phyloP scores from a whole-genome alignment of 2,888 invertebrate genomes.

The Torymus tubicola region DNA sequence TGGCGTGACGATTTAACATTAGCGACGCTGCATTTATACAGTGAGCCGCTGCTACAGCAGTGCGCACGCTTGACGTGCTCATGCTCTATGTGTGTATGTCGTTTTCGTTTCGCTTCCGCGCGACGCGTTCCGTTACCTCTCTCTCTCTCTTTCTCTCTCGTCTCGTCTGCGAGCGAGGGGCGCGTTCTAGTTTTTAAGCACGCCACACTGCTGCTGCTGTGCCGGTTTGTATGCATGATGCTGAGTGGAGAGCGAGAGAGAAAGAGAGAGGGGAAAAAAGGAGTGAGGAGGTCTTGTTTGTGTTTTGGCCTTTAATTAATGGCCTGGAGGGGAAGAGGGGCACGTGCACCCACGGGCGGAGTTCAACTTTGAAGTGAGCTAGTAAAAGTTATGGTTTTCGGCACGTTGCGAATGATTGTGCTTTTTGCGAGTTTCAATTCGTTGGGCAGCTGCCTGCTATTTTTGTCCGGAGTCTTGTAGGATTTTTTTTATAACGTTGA shows the following conservation, averaged over 20 bases:
- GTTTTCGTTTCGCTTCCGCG: slow-evolving; percentile 64
- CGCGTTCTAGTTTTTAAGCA: slow-evolving; percentile 34
- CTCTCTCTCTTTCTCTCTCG: background rate
- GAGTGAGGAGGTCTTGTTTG: slow-evolving; percentile 31
- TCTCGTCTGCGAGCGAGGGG: background rate
- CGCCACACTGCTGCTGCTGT: slow-evolving; percentile 4
- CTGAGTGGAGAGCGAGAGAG: background rate
- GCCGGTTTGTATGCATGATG: background rate
- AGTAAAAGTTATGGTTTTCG: background rate
- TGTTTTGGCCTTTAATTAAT: slow-evolving; percentile 41
- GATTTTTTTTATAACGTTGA: no score
- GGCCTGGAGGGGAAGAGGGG: background rate
- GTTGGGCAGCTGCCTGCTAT: no score
- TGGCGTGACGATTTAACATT: slow-evolving; percentile 68
- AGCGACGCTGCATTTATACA: slow-evolving; percentile 60
- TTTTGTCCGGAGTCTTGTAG: no score
- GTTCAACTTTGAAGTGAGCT: slow-evolving; percentile 22
- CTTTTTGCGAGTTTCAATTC: no score
- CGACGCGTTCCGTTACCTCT: slow-evolving; percentile 17
- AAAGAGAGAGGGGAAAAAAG: background rate
- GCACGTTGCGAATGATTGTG: no score
- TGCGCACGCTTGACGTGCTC: slow-evolving; percentile 56
- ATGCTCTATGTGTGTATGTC: slow-evolving; percentile 55
- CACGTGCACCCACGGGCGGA: background rate
- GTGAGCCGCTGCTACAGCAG: background rate